Conservation (phyloP, 1,140 invertebrate genomes). For the Thaumetopoea pityocampa region DNA sequence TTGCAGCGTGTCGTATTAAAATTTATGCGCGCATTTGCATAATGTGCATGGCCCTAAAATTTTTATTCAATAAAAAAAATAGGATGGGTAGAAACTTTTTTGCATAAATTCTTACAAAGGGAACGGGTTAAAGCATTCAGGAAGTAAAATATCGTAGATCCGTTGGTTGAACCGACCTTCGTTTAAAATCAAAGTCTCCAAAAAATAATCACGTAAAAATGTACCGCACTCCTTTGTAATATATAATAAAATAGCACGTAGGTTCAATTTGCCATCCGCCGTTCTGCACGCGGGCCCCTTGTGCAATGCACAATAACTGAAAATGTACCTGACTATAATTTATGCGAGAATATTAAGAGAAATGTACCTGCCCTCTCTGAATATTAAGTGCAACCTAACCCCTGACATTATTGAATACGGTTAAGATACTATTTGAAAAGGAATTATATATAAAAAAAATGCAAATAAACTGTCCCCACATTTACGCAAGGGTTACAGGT, state of each 20-base stretch:
- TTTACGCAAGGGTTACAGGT: conserved; percentile 56
- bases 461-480: conserved; percentile 72
- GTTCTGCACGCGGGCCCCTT: conserved; percentile 39
- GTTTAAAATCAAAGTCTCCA: conserved; percentile 44
- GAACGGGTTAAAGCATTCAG: conserved; percentile 73
- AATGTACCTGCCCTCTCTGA: conserved; percentile 77
- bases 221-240: conserved; percentile 21
- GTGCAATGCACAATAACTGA: conserved; percentile 62
- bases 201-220: conserved; percentile 17
- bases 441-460: conserved; percentile 71
- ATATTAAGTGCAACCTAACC: conserved; percentile 77
- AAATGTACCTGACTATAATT: conserved; percentile 77
- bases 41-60: conserved; percentile 75
- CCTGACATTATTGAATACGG: conserved; percentile 73
- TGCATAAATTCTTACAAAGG: conserved; percentile 76
- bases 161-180: conserved; percentile 36
- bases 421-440: conserved; percentile 75
- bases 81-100: conserved; percentile 76
- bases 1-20: conserved; percentile 45
- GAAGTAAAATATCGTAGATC: conserved; percentile 68
- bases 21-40: conserved; percentile 77
- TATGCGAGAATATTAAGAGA: conserved; percentile 76
- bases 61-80: conserved; percentile 77
- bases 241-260: conserved; percentile 33
- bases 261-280: conserved; percentile 27